These are phyloP conservation scores for Sclerurus mexicanus DNA, from an alignment of 2,113 vertebrate species.

Conservation along the genomic window DNA sequence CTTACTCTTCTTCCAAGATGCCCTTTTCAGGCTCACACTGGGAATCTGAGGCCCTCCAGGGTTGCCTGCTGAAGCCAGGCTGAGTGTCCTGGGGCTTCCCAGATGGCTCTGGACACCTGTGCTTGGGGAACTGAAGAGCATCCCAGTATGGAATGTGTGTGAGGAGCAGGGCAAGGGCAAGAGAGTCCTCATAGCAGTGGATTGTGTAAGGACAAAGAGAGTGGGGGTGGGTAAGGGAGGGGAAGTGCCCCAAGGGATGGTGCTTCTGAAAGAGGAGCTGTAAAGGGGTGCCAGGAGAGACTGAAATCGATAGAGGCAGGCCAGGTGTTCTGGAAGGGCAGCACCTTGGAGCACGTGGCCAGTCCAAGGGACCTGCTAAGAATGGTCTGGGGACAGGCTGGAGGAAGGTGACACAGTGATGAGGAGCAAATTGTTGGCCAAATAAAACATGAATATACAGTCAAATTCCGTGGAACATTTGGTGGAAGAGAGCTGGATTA, in stretches of 20 bases:
- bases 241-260: background rate
- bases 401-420: background rate
- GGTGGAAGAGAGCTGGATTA: background rate
- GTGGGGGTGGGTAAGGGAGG: background rate
- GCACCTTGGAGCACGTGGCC: background rate
- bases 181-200: background rate
- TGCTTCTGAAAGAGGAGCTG: background rate
- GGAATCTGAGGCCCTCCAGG: background rate
- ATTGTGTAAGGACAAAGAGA: background rate
- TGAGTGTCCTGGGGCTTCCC: background rate
- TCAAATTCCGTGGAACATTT: background rate
- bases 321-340: background rate
- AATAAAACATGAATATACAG: background rate
- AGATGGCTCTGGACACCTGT: background rate
- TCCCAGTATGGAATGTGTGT: background rate
- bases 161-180: background rate
- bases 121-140: background rate
- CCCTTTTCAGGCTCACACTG: background rate
- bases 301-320: background rate
- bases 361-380: background rate
- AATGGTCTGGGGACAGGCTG: background rate
- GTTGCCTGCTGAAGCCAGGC: background rate
- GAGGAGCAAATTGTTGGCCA: background rate
- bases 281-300: background rate
- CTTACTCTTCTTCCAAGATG: background rate